Base-by-base conservation (phyloP, 1,140 invertebrate genomes). In the Copidosoma floridanum region DNA sequence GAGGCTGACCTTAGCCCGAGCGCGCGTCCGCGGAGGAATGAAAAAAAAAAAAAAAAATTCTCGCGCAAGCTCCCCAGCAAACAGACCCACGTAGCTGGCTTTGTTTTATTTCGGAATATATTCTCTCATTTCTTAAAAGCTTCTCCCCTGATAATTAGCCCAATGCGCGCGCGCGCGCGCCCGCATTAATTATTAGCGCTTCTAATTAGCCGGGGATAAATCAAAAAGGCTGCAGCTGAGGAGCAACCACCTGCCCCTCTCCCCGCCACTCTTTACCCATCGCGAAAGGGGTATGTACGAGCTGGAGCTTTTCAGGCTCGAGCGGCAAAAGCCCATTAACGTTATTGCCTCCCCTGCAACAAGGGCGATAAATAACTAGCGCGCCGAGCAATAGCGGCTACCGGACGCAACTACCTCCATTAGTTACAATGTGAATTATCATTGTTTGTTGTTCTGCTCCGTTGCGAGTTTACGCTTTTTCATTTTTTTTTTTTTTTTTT, bases 111-210 rank as follows among this genome's bases (percentile, higher is more conserved):
- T 77, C 72, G 71, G 81, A 82, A 79, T 79, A 80, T 78, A 79
- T 81, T 78, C 79, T 81, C 82, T 83, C 81, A 83, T 83, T 83
- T 82, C 81, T 82, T 82, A 82, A 83, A 83, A 83, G 80, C 79
- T 79, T 81, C 79, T 78, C 75, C 70, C 67, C 69, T 75, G 72
- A 80, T 80, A 80, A 80, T 81, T 81, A 81, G 78, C 74, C 76
- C 78, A 81, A 82, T 81, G 79, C 78, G 76, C 76, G 69, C 75
- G 71, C 65, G 73, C 79, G 79, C 78, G 76, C 76, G 69, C 75
- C 71, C 65, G 73, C 79, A 82, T 82, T 81, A 82, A 82, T 82
- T 81, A 82, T 81, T 82, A 73, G 72, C 67, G 70, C 71, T 70
- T 73, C 77, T 81, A 81, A 80, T 81, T 80, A 81, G 72, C 73